Base-by-base conservation (phyloP, 53 echinoderm and acorn worm genomes). In the Holothuria scabra region DNA sequence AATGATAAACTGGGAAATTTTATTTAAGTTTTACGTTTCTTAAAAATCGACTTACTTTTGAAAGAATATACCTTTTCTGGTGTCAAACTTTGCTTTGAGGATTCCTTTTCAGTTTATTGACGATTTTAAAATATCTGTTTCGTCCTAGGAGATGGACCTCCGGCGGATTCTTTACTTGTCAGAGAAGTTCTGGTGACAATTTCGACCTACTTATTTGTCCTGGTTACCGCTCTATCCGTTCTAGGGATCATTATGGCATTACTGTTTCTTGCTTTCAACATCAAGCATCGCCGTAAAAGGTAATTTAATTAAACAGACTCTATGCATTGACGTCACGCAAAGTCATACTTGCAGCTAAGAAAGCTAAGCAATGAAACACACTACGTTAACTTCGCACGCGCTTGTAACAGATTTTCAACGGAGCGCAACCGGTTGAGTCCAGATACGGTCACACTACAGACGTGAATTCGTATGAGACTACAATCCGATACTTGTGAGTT, bases 241-340 rank as follows among this genome's bases (percentile, higher is more conserved):
- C n/a, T 88, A 0, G 95, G 95, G 5, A 90, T 95, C 61, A 8
- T 87, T 16, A 80, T 95, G 61, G 95, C 95, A 7, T 41, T 88
- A 5, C 87, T 88, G 20, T 95, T 95, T 60, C 92, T 95, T 1
- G 92, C 75, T 28, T 95, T 95, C 84, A 95, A 95, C 76, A 90
- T 95, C 57, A 86, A 85, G 22, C 92, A 90, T 80, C 84, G 92
- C 61, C 82, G 87, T 16, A 90, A 88, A 74, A 84, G 92, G 95
- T 92, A 70, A 59, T 68, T 46, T 24, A 52, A 52, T 52, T 52
- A 16, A 48, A 35, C 10, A 4, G 0, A 41, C 0, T 41, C n/a
- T n/a, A n/a, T n/a, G n/a, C n/a, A n/a, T n/a, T n/a, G n/a, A n/a
- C n/a, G n/a, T n/a, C n/a, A n/a, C n/a, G n/a, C n/a, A n/a, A n/a